Evolutionary conservation across 2,888 invertebrate species (phyloP), one percentile per base, ranked within the genome.

Genomic region (Belgica antarctica): DNA sequence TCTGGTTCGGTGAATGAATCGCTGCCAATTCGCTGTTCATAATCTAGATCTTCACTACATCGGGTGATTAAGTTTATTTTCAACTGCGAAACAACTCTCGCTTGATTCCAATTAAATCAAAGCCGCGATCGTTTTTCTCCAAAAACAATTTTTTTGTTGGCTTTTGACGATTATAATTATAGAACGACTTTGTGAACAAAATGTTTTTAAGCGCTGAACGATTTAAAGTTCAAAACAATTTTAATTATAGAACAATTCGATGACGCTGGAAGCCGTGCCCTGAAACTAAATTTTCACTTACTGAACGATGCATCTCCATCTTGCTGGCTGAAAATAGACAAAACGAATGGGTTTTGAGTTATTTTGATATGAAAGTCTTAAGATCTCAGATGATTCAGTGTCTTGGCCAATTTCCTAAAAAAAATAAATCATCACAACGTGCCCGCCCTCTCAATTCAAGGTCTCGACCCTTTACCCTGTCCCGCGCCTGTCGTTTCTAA

Each of bases 301-400:
- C 52, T 52, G 22, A 12, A 22, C 12, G 52, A 17, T 19, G 17
- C 2, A 22, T 52, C 52, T 52, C 5, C 52, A 17, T 52, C 52
- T 52, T 52, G 52, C 22, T 52, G 52, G 4, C 52, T 52, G 17
- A 52, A 52, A 15, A 52, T 5, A 52, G 22, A 52, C 15, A 52
- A 52, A 12, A 52, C 15, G 10, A 31, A 4, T 15, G 15, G 12
- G 41, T 10, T 5, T 41, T 4, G 10, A 41, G 12, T 41, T 41
- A 12, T 34, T 34, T 34, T 34, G 41, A n/a, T 12, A n/a, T 41
- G 52, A 52, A 52, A 22, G 22, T 22, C 12, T n/a, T 8, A 31
- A 8, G 34, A 52, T 52, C 22, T 52, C 52, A n/a, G n/a, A n/a
- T n/a, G n/a, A n/a, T n/a, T n/a, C n/a, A n/a, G n/a, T n/a, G n/a